These are phyloP conservation scores for Anoplolepis gracilipes DNA, from an alignment of 1,140 invertebrate species.

Conservation along the genomic window DNA sequence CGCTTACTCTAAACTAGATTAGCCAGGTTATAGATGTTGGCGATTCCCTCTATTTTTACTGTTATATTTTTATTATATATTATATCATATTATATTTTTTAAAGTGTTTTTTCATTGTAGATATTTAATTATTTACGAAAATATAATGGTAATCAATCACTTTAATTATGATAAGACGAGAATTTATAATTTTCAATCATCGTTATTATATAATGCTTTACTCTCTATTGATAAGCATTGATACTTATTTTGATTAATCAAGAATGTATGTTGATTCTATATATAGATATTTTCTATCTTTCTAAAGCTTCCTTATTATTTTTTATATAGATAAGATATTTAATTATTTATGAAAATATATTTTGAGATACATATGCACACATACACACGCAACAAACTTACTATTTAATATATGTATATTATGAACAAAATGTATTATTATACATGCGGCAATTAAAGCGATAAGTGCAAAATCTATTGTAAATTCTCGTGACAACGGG, in stretches of 20 bases:
- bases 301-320: background rate
- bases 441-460: background rate
- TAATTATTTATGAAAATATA: background rate
- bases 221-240: background rate
- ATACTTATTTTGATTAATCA: background rate
- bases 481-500: slow-evolving; percentile 47
- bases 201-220: background rate
- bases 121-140: background rate
- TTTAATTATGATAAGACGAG: background rate
- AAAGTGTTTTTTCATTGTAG: background rate
- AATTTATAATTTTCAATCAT: background rate
- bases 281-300: background rate
- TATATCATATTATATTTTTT: background rate
- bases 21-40: no score
- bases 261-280: background rate
- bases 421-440: background rate
- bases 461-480: slow-evolving; percentile 33
- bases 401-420: background rate
- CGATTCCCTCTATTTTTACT: background rate
- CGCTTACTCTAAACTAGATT: no score
- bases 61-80: background rate
- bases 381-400: background rate
- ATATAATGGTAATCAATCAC: background rate
- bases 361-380: no score
- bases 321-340: background rate